Conservation (phyloP, 2,797 vertebrate genomes). For the Sardinella longiceps region DNA sequence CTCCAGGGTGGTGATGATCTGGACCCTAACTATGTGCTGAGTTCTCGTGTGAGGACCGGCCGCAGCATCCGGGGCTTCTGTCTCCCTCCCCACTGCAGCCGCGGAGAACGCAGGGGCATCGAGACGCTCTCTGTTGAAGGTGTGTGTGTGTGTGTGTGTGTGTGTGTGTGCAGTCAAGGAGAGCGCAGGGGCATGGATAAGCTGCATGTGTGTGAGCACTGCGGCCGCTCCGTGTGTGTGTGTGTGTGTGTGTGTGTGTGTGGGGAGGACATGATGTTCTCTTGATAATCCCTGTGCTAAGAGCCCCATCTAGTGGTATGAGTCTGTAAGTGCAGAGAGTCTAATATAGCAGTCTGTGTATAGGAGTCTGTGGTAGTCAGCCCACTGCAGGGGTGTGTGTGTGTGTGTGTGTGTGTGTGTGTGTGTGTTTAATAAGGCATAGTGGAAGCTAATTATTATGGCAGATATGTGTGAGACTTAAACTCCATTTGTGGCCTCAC, state of each 20-base stretch:
- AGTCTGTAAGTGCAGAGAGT: background rate
- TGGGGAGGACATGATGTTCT: background rate
- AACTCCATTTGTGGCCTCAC: no score
- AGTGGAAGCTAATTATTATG: no score
- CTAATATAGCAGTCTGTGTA: no score
- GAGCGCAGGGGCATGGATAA: no score
- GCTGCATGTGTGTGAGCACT: no score
- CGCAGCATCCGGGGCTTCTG: slow-evolving; percentile 93
- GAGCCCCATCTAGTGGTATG: slow-evolving; percentile 58
- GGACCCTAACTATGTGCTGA: slow-evolving; percentile 92
- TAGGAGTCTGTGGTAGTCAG: no score
- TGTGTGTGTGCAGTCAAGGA: no score
- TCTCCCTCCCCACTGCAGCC: slow-evolving; percentile 94
- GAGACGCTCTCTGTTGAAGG: slow-evolving; percentile 92
- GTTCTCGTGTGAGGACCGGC: slow-evolving; percentile 93
- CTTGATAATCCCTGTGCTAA: background rate
- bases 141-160: slow-evolving; percentile 55
- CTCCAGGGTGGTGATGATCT: slow-evolving; percentile 91
- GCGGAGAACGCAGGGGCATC: slow-evolving; percentile 90
- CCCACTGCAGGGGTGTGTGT: no score
- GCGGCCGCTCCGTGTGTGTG: no score
- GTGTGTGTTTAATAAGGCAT: no score
- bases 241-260: background rate
- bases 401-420: no score
- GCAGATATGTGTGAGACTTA: no score